Conservation (phyloP, 2,888 invertebrate genomes). For the Eupsilia transversa region DNA sequence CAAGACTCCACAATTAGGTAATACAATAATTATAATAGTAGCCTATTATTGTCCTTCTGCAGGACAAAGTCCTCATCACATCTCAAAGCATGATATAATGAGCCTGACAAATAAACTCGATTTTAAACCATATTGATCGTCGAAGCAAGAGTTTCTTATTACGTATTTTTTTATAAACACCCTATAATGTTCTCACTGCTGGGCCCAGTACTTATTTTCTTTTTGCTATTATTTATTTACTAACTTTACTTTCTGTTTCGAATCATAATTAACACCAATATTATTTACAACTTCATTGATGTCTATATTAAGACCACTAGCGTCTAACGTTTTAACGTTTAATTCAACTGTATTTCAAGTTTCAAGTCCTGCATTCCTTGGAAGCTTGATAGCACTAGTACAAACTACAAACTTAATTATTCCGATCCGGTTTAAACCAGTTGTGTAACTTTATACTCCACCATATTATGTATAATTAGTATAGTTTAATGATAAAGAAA, state of each 20-base stretch:
- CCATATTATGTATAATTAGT: background rate
- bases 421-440: conserved; percentile 52
- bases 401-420: conserved; percentile 53
- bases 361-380: conserved; percentile 45
- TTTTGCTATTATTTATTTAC: too few relatives aligned
- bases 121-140: conserved; percentile 5
- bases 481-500: too few relatives aligned
- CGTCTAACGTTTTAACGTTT: conserved; percentile 11
- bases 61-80: too few relatives aligned
- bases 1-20: background rate
- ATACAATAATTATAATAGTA: too few relatives aligned
- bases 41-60: too few relatives aligned
- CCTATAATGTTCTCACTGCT: too few relatives aligned
- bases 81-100: background rate
- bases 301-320: background rate
- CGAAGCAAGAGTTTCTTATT: background rate
- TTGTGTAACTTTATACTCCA: conserved; percentile 45
- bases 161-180: too few relatives aligned
- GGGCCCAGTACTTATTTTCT: too few relatives aligned
- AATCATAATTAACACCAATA: background rate
- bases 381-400: conserved; percentile 29
- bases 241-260: background rate
- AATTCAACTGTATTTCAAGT: conserved; percentile 43
- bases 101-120: background rate
- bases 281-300: conserved; percentile 14